Conservation (phyloP, 1,140 invertebrate species). For the Parapsyche elsis region DNA sequence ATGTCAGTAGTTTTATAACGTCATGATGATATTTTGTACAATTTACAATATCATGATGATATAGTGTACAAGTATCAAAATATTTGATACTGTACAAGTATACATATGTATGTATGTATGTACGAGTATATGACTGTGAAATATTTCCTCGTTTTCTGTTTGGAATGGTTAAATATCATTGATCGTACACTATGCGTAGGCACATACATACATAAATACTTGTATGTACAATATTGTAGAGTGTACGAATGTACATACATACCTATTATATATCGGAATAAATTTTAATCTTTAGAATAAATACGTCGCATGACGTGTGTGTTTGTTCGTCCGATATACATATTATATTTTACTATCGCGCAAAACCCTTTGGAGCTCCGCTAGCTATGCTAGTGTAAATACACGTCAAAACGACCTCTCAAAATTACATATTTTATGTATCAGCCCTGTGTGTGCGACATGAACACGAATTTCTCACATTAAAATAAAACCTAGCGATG, state of each 20-base stretch:
- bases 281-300: neutral
- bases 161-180: too few species aligned
- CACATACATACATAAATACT: too few species aligned
- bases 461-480: slow-evolving; percentile 20
- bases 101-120: too few species aligned
- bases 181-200: too few species aligned
- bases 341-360: slow-evolving; percentile 8
- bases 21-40: too few species aligned
- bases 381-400: neutral
- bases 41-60: too few species aligned
- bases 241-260: neutral
- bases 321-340: slow-evolving; percentile 1
- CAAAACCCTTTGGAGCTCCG: neutral
- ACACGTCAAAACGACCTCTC: neutral
- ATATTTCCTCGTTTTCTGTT: too few species aligned
- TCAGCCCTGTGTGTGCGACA: neutral
- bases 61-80: too few species aligned
- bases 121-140: too few species aligned
- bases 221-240: neutral
- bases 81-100: too few species aligned
- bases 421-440: slow-evolving; percentile 21
- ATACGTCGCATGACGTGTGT: neutral
- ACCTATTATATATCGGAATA: neutral
- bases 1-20: too few species aligned
- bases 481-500: neutral